These are phyloP conservation scores for Rhagologus leucostigma DNA, from an alignment of 2,113 vertebrate species.

Conservation along the genomic window DNA sequence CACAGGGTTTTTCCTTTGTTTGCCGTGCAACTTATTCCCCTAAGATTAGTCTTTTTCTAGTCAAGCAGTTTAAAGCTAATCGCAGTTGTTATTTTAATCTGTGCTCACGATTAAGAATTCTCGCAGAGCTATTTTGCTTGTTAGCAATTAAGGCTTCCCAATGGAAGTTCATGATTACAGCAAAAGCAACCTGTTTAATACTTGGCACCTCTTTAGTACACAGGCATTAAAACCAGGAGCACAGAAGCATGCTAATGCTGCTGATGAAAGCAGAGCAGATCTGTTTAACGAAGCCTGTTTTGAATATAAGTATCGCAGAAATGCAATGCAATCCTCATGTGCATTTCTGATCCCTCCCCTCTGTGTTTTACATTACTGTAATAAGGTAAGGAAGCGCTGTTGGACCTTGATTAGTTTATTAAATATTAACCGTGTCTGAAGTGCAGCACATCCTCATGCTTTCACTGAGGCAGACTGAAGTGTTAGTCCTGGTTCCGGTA, in stretches of 20 bases:
- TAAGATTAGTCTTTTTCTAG: conserved; percentile 64
- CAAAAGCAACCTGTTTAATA: conserved; percentile 66
- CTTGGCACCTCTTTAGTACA: conserved; percentile 48
- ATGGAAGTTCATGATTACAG: conserved; percentile 67
- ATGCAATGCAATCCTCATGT: background rate
- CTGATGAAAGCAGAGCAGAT: conserved; percentile 11
- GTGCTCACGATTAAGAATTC: conserved; percentile 65
- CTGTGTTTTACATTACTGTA: background rate
- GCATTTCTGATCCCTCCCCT: background rate
- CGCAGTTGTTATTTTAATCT: conserved; percentile 73
- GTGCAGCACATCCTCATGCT: background rate
- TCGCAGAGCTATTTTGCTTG: conserved; percentile 63
- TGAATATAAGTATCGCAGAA: background rate
- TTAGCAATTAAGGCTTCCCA: conserved; percentile 69
- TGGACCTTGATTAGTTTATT: background rate
- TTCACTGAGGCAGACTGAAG: background rate
- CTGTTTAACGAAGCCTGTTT: background rate
- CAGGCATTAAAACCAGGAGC: conserved; percentile 50
- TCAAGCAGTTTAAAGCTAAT: conserved; percentile 73
- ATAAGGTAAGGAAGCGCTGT: background rate
- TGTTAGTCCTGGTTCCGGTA: background rate
- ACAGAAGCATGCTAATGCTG: conserved; percentile 32
- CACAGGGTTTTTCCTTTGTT: conserved; percentile 37
- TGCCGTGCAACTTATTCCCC: conserved; percentile 47
- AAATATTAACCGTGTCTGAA: background rate